Evolutionary conservation across 2,888 invertebrate species (phyloP).

Genomic region (Lasioglossum vierecki): DNA sequence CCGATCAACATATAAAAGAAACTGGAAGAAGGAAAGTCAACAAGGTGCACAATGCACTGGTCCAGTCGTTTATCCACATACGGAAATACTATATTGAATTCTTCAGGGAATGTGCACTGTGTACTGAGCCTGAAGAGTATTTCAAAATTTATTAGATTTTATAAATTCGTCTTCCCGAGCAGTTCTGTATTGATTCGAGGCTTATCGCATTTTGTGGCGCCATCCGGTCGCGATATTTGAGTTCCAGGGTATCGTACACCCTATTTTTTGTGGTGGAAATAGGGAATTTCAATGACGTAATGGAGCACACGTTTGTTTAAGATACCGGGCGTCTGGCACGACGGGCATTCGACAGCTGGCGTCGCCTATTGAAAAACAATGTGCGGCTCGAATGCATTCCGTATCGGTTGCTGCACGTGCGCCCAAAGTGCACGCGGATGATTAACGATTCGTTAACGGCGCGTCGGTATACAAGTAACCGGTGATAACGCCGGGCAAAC

Average conservation of each 20-base stretch:
- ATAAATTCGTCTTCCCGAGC: too few relatives aligned
- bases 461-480: constrained; percentile 20
- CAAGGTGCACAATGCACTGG: not conserved
- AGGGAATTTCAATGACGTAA: not conserved
- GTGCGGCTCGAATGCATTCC: constrained; percentile 24
- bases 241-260: not conserved
- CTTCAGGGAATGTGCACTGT: not conserved
- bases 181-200: too few relatives aligned
- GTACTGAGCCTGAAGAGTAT: not conserved
- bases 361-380: constrained; percentile 62
- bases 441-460: constrained; percentile 52
- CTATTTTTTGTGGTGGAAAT: not conserved
- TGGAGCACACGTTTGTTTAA: constrained; percentile 19
- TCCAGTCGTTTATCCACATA: not conserved
- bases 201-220: not conserved
- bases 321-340: constrained; percentile 14
- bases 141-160: not conserved
- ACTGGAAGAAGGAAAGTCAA: not conserved
- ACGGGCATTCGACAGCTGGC: constrained; percentile 52
- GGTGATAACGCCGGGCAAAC: constrained; percentile 44
- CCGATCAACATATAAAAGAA: not conserved
- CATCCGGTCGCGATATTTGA: not conserved
- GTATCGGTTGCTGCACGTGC: constrained; percentile 39
- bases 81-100: not conserved
- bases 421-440: constrained; percentile 40